These are phyloP conservation scores for Saguinus midas DNA, from an alignment of 2,113 vertebrate genomes.

Conservation along the genomic window DNA sequence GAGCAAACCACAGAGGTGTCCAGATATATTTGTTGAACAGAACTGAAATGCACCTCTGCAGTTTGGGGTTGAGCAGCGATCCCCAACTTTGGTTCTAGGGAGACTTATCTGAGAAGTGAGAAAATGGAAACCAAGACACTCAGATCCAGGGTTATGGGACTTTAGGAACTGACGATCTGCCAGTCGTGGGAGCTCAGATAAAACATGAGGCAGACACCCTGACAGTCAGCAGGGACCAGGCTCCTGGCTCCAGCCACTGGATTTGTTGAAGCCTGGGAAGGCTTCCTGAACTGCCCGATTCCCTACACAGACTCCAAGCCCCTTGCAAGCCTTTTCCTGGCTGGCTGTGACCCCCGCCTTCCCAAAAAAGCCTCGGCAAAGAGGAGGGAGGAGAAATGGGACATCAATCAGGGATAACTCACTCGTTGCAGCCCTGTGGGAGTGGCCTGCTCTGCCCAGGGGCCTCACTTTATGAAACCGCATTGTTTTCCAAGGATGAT, in stretches of 20 bases:
- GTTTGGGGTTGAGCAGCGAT: fast-evolving
- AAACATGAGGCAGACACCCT: not conserved
- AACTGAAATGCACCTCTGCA: not conserved
- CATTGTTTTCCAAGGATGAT: not conserved
- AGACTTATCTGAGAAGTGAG: not conserved
- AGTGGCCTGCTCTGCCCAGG: not conserved
- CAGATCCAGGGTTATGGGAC: fast-evolving
- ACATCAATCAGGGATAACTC: fast-evolving
- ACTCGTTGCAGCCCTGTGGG: too few relatives aligned
- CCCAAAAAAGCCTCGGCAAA: not conserved
- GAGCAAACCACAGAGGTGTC: not conserved
- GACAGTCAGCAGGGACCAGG: not conserved
- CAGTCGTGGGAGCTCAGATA: not conserved
- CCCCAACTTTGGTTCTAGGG: not conserved
- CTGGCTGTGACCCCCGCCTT: not conserved
- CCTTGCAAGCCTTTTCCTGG: not conserved
- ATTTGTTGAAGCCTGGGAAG: not conserved
- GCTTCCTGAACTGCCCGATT: not conserved
- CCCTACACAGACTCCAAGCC: not conserved
- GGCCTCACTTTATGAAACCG: not conserved
- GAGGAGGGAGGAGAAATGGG: not conserved
- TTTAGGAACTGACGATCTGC: not conserved
- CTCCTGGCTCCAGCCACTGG: too few relatives aligned
- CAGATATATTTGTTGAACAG: not conserved
- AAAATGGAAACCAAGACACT: not conserved